phyloP scores from a whole-genome alignment of 1,140 invertebrate species.

The Drosophila tsacasi region DNA sequence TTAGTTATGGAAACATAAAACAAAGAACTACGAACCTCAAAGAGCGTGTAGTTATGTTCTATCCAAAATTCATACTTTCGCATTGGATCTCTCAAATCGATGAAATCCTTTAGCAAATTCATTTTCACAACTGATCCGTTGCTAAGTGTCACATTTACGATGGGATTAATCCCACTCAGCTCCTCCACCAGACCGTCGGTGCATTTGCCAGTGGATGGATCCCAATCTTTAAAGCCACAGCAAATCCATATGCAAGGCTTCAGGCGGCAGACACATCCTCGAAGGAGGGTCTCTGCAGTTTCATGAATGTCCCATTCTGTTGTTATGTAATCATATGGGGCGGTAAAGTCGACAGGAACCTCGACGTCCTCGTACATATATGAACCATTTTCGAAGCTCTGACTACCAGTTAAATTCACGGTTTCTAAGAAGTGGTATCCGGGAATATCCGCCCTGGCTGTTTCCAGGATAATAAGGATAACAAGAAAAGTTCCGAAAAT shows the following conservation, averaged over 20 bases:
- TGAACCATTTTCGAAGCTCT: background rate
- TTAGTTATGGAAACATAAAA: too few relatives aligned
- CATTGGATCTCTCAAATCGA: background rate
- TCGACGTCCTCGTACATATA: background rate
- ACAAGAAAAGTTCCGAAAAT: background rate
- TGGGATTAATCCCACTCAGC: background rate
- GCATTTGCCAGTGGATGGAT: background rate
- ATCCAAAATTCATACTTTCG: accelerated
- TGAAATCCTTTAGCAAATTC: background rate
- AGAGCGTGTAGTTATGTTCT: background rate
- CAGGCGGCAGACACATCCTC: background rate
- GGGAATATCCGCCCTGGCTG: background rate
- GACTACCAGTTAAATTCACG: background rate
- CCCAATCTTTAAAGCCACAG: background rate
- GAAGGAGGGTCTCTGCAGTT: background rate
- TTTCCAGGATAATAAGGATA: background rate
- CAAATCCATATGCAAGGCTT: background rate
- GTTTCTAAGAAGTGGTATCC: background rate
- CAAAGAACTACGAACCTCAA: background rate
- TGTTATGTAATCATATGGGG: background rate
- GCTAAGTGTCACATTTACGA: background rate
- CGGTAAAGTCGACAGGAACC: too few relatives aligned
- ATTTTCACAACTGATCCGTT: background rate
- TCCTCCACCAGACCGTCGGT: background rate
- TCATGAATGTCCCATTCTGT: background rate